Conservation (phyloP, 2,113 vertebrate species). For the Chinchilla lanigera region DNA sequence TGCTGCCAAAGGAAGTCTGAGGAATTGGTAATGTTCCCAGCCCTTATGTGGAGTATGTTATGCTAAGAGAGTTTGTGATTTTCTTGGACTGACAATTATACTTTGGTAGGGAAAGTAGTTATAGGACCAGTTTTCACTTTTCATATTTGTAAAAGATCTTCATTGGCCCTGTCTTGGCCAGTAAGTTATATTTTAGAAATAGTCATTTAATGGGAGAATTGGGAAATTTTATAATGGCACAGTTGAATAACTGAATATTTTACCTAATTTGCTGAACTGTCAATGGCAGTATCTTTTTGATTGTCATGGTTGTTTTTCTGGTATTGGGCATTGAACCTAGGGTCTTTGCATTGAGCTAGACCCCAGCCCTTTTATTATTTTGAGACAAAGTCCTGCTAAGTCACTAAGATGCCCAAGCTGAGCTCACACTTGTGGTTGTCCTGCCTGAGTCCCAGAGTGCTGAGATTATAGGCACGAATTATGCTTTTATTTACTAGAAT, state of each 20-base stretch:
- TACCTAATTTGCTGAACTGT: conserved; percentile 61
- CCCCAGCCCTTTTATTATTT: background rate
- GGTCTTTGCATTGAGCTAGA: background rate
- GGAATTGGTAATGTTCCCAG: background rate
- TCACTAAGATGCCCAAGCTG: background rate
- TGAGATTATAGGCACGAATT: background rate
- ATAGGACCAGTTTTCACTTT: background rate
- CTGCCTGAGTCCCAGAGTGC: background rate
- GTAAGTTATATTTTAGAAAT: conserved; percentile 54
- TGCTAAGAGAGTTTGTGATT: conserved; percentile 45
- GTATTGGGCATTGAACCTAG: background rate
- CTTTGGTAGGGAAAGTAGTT: conserved; percentile 2
- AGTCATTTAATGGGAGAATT: conserved; percentile 43
- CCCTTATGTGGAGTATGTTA: background rate
- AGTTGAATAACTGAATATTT: conserved; percentile 55
- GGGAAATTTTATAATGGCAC: conserved; percentile 54
- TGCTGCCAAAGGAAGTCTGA: conserved; percentile 12
- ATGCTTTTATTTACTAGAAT: conserved; percentile 59
- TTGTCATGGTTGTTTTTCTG: background rate
- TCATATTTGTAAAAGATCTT: conserved; percentile 54
- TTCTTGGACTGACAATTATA: conserved; percentile 28
- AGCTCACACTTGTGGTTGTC: background rate
- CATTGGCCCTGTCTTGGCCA: conserved; percentile 54
- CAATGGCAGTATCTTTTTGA: conserved; percentile 52
- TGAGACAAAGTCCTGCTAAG: background rate